A percentile compares a stretch with the other conserved stretches of the same genome.
These are phyloP conservation scores for Corapipo altera DNA, from an alignment of 2,113 vertebrate genomes.

Conservation along the genomic window DNA sequence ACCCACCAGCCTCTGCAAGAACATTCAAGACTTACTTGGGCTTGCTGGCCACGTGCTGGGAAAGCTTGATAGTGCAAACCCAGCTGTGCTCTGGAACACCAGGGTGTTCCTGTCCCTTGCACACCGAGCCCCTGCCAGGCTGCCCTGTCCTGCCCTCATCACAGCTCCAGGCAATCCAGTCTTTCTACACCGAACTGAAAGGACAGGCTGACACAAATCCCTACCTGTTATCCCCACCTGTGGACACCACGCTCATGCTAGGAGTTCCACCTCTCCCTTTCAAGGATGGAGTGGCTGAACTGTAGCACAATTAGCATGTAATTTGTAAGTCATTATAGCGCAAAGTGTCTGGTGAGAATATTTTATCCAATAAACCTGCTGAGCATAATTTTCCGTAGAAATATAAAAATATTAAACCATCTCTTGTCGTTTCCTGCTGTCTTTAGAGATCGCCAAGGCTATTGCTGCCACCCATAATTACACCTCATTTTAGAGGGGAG, in stretches of 20 bases:
- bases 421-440: slow-evolving; percentile 48
- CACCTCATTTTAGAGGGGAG: background rate
- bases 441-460: background rate
- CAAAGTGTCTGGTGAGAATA: slow-evolving; percentile 72
- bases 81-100: background rate
- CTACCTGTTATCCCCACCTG: background rate
- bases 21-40: background rate
- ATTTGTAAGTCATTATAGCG: slow-evolving; percentile 77
- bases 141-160: accelerated
- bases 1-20: background rate
- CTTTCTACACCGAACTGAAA: background rate
- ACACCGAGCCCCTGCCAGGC: background rate
- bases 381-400: slow-evolving; percentile 72
- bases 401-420: slow-evolving; percentile 60
- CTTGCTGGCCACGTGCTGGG: background rate
- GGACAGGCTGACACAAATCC: background rate
- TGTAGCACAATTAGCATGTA: slow-evolving; percentile 76
- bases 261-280: slow-evolving; percentile 56
- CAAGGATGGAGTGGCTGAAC: slow-evolving; percentile 58
- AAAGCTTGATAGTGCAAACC: background rate
- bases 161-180: background rate
- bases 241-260: background rate
- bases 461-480: slow-evolving; percentile 34
- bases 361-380: slow-evolving; percentile 75
- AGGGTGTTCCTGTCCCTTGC: background rate